A percentile compares a stretch with the other conserved stretches of the same genome.
Conservation (phyloP, 2,888 invertebrate genomes). For the Epinotia bilunana region DNA sequence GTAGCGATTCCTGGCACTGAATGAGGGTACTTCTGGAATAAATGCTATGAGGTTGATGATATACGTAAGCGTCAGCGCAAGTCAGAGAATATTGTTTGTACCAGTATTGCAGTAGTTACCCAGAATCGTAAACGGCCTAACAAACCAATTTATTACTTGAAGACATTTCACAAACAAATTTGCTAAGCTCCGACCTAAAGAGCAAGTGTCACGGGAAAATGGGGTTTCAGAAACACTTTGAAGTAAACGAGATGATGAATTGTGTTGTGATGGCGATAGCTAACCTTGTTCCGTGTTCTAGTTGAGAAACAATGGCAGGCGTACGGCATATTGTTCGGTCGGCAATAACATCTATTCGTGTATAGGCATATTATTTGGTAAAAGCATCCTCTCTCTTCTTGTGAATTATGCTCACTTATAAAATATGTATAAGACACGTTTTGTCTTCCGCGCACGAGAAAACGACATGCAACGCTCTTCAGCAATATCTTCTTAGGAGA, state of each 20-base stretch:
- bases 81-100: background rate
- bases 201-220: constrained; percentile 47
- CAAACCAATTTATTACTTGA: constrained; percentile 44
- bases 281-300: constrained; percentile 28
- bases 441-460: too few relatives aligned
- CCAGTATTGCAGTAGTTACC: background rate
- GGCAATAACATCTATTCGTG: background rate
- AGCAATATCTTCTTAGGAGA: too few relatives aligned
- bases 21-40: too few relatives aligned
- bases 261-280: constrained; percentile 12
- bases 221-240: constrained; percentile 49
- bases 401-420: too few relatives aligned
- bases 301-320: background rate
- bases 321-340: constrained; percentile 2
- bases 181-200: constrained; percentile 52
- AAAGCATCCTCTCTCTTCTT: too few relatives aligned
- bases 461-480: too few relatives aligned
- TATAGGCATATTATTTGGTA: too few relatives aligned
- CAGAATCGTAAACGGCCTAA: constrained; percentile 17
- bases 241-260: constrained; percentile 46
- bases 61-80: background rate
- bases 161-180: constrained; percentile 54
- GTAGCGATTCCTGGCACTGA: too few relatives aligned
- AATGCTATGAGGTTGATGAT: too few relatives aligned
- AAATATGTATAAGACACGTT: too few relatives aligned